A percentile compares a stretch with the other conserved stretches of the same genome.
These are phyloP conservation scores for Erpobdella octoculata DNA, from an alignment of 2,888 invertebrate genomes.

Conservation along the genomic window DNA sequence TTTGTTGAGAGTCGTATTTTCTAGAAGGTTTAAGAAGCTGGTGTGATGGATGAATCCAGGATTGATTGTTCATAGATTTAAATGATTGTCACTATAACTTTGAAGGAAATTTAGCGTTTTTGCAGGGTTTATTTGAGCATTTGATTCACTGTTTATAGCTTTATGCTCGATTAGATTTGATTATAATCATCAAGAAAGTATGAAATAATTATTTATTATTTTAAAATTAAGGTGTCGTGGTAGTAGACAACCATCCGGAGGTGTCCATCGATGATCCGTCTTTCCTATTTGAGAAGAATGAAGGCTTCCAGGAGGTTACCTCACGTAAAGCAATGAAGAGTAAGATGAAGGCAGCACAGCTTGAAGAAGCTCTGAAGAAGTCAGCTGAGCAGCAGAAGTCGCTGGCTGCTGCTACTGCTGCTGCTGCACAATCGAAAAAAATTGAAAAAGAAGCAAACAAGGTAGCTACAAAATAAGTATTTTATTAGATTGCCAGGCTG, in stretches of 20 bases:
- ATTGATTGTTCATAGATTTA: too few species aligned
- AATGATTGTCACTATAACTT: too few species aligned
- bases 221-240: slow-evolving; percentile 53
- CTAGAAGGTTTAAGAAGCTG: too few species aligned
- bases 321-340: slow-evolving; percentile 61
- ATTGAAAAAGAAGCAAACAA: slow-evolving; percentile 31
- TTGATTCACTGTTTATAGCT: too few species aligned
- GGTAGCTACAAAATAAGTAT: not conserved
- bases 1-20: too few species aligned
- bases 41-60: too few species aligned
- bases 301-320: slow-evolving; percentile 75
- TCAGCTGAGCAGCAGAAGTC: slow-evolving; percentile 22
- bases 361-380: slow-evolving; percentile 50
- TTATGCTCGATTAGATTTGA: too few species aligned
- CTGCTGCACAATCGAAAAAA: slow-evolving; percentile 27
- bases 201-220: not conserved
- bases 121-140: too few species aligned
- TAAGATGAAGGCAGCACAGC: slow-evolving; percentile 49
- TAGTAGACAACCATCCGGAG: slow-evolving; percentile 56
- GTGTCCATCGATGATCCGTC: slow-evolving; percentile 53
- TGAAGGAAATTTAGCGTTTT: too few species aligned
- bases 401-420: not conserved
- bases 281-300: slow-evolving; percentile 52
- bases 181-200: too few species aligned
- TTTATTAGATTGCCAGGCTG: not conserved